Conservation (phyloP, 2,797 vertebrate genomes). For the Arnoldichthys spilopterus region DNA sequence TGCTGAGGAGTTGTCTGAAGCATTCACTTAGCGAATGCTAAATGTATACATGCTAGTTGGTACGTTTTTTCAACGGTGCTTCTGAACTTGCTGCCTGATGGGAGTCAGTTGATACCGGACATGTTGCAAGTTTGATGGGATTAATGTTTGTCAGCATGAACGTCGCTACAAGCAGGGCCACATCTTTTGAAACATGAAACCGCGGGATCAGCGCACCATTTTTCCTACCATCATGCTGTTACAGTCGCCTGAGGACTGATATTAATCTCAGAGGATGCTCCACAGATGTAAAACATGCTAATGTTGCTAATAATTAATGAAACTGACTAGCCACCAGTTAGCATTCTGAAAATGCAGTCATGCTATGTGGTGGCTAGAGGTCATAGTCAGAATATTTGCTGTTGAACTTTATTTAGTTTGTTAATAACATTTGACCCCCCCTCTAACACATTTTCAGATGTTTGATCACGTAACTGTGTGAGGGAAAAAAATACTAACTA, state of each 20-base stretch:
- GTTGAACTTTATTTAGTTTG: no score
- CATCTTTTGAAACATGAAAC: slow-evolving; percentile 37
- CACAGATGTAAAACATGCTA: background rate
- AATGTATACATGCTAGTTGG: background rate
- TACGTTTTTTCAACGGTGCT: background rate
- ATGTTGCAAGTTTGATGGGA: background rate
- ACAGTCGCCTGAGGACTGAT: background rate
- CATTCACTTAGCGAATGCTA: background rate
- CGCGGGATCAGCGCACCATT: background rate
- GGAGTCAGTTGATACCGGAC: background rate
- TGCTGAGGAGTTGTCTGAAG: background rate
- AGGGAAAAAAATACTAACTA: no score
- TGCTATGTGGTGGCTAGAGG: no score
- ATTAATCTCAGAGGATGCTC: background rate
- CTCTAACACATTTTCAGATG: no score
- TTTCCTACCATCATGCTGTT: background rate
- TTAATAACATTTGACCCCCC: no score
- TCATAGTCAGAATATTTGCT: no score
- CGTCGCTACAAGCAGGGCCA: background rate
- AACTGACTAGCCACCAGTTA: background rate
- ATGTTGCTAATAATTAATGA: background rate
- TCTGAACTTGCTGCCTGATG: background rate
- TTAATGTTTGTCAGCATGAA: background rate
- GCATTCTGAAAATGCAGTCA: no score
- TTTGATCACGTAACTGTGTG: no score